Evolutionary conservation across 2,888 invertebrate genomes (phyloP).

Genomic region (Eucriotettix oculatus): DNA sequence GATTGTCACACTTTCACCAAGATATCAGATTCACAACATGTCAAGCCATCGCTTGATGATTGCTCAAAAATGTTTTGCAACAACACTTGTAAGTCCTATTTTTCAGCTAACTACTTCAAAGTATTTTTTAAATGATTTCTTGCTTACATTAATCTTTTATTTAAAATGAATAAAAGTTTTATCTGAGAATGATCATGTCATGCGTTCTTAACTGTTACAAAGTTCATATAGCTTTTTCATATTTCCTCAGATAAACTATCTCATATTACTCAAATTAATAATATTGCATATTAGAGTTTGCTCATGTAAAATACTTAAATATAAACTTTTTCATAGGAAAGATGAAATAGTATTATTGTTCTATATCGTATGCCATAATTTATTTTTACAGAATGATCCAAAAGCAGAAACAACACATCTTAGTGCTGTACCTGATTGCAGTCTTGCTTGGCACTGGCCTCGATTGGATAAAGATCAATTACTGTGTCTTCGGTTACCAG

Average conservation of each 20-base stretch:
- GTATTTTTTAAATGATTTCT: no score
- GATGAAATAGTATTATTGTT: not conserved
- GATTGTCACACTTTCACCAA: slow-evolving; percentile 81
- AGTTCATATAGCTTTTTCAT: no score
- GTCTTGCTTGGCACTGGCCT: slow-evolving; percentile 95
- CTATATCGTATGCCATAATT: not conserved
- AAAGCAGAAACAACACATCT: slow-evolving; percentile 54
- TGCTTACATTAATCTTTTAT: not conserved
- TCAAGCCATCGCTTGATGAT: slow-evolving; percentile 61
- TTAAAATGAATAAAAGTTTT: no score
- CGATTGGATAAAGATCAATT: slow-evolving; percentile 76
- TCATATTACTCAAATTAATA: no score
- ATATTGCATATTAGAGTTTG: no score
- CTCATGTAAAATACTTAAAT: no score
- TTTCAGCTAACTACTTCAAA: not conserved
- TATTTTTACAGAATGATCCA: slow-evolving; percentile 38
- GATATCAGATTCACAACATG: slow-evolving; percentile 86
- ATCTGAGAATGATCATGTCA: no score
- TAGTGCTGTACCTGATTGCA: slow-evolving; percentile 70
- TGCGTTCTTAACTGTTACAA: no score
- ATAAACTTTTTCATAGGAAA: not conserved
- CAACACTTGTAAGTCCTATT: slow-evolving; percentile 41
- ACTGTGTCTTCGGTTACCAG: slow-evolving; percentile 67
- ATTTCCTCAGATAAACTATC: no score
- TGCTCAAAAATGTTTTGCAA: slow-evolving; percentile 72